Conservation (phyloP, 2,113 vertebrate genomes). For the Pterocles orientalis region DNA sequence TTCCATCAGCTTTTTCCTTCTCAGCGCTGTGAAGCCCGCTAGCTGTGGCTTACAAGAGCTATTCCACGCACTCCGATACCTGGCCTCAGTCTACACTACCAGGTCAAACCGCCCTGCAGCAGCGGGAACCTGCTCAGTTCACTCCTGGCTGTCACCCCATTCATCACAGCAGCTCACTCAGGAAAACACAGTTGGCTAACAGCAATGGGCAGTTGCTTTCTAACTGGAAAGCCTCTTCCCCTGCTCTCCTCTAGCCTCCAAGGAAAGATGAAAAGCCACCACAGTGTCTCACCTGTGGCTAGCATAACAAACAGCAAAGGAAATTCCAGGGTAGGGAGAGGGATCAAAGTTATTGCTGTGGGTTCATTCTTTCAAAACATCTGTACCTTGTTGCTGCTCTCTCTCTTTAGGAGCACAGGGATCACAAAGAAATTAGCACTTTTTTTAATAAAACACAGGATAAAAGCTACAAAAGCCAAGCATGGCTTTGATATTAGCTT, state of each 20-base stretch:
- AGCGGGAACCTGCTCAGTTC: not conserved
- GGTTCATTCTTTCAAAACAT: not conserved
- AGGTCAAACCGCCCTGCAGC: conserved; percentile 9
- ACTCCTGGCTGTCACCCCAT: not conserved
- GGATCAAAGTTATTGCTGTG: not conserved
- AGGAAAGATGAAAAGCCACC: not conserved
- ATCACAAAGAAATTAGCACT: not conserved
- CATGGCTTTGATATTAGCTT: fast-evolving
- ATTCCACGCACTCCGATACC: not conserved
- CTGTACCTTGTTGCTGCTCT: not conserved
- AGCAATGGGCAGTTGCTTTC: not conserved
- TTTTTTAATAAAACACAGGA: not conserved
- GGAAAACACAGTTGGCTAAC: not conserved
- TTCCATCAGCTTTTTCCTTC: conserved; percentile 53
- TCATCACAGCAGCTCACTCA: not conserved
- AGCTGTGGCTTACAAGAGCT: not conserved
- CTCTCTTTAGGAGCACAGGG: not conserved
- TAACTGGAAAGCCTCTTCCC: not conserved
- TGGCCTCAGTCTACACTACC: not conserved
- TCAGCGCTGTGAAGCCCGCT: not conserved
- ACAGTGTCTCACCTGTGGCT: not conserved
- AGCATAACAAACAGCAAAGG: not conserved
- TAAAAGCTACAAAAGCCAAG: not conserved
- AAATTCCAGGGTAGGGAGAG: not conserved
- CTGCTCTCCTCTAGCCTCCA: not conserved